A percentile compares a stretch with the other conserved stretches of the same genome.
phyloP scores from a whole-genome alignment of 2,797 vertebrate genomes.

The Scyliorhinus canicula region DNA sequence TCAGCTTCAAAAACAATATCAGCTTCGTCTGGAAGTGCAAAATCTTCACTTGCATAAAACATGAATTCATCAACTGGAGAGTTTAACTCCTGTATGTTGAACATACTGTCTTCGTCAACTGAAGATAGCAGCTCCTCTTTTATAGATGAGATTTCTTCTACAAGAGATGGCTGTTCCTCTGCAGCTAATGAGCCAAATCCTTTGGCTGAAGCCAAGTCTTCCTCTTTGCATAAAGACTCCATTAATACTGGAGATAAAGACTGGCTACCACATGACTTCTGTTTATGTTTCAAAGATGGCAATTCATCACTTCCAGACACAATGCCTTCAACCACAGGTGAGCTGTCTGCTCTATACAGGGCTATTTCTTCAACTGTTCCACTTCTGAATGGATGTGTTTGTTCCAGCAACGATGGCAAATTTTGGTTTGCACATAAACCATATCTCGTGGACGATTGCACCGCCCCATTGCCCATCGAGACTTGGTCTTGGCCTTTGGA shows the following conservation, averaged over 20 bases:
- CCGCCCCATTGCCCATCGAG: constrained; percentile 44
- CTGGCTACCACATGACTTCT: background rate
- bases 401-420: background rate
- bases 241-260: background rate
- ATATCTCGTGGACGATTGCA: constrained; percentile 45
- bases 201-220: background rate
- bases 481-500: constrained; percentile 22
- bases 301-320: background rate
- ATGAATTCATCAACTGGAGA: constrained; percentile 23
- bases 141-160: constrained; percentile 50
- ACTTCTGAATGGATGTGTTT: background rate
- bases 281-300: background rate
- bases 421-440: background rate
- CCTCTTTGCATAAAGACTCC: background rate
- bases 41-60: background rate
- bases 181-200: background rate
- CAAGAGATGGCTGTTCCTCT: constrained; percentile 40
- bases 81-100: background rate
- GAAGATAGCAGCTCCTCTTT: constrained; percentile 40
- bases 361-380: background rate
- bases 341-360: background rate
- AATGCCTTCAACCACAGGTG: background rate
- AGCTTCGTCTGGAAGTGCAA: background rate
- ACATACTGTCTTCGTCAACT: background rate
- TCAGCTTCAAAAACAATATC: constrained; percentile 24